Evolutionary conservation across 2,888 invertebrate species (phyloP), one percentile per base, ranked within the genome.

Genomic region (Sphaerophoria rueppellii): DNA sequence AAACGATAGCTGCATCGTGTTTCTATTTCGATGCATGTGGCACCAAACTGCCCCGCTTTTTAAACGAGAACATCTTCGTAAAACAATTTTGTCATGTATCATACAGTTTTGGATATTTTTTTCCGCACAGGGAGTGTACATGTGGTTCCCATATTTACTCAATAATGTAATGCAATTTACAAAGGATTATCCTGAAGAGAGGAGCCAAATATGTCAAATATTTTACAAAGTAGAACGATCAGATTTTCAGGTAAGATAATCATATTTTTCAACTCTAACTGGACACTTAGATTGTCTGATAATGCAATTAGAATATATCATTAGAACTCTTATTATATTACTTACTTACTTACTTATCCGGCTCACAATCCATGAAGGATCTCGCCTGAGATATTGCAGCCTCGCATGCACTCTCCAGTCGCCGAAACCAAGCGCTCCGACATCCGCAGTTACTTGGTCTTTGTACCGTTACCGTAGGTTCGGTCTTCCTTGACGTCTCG

Each of bases 61-160:
- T 87, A 88, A 87, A 80, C 86, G 83, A 9, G 87, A 88, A 16
- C 89, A 90, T 78, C 74, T 89, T 11, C 80, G 82, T 1, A 89
- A 88, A 67, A 91, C 90, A 0, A 24, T 89, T 4, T 74, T 91
- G 11, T 88, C 89, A 7, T 90, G 90, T 74, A 32, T 88, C 0
- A 88, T 91, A 65, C 90, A 90, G 85, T 91, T 91, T 87, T 88
- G 88, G 9, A 89, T 89, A 65, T 90, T 89, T 82, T 88, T 89
- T 60, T 89, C 89, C 37, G 89, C 88, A 3, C 89, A 90, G 63
- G 90, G 90, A 0, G 87, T 91, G 35, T 89, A 90, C 43, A 89
- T 91, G 88, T 91, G 90, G 90, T 90, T 91, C 73, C 91, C 91
- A 0, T 90, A 89, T 54, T 90, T 91, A 32, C 87, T 91, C 0